Percentiles rank a stretch among this genome's conserved stretches.
phyloP scores from a whole-genome alignment of 2,797 vertebrate genomes.

The Coendou prehensilis region DNA sequence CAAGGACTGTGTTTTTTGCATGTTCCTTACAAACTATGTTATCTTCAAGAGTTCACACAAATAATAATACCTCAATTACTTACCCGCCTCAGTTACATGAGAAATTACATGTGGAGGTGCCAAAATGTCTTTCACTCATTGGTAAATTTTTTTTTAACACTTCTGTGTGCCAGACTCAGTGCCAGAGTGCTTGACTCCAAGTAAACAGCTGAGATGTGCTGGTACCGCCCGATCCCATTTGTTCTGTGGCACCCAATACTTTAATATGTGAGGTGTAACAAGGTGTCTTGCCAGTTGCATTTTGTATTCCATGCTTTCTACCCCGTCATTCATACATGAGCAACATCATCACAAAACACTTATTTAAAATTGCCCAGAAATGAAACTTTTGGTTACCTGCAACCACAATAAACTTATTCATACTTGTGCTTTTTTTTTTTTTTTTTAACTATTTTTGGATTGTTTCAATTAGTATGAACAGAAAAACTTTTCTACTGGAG shows the following conservation, averaged over 20 bases:
- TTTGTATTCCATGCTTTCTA: neutral
- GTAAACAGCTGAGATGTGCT: neutral
- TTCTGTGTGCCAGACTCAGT: neutral
- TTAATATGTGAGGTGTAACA: neutral
- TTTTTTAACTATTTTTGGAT: neutral
- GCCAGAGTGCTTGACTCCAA: neutral
- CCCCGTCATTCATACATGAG: neutral
- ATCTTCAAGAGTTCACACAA: neutral
- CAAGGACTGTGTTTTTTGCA: neutral
- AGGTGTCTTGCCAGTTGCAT: neutral
- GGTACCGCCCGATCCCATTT: neutral
- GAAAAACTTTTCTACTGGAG: constrained; percentile 17
- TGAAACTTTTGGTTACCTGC: neutral
- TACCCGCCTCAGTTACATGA: neutral
- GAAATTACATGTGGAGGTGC: neutral
- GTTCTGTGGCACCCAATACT: neutral
- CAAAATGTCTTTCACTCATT: neutral
- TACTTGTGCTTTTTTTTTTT: neutral
- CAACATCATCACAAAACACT: neutral
- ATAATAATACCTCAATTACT: neutral
- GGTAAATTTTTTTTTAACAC: neutral
- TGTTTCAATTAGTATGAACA: constrained; percentile 14
- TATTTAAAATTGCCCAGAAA: neutral
- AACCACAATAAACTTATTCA: neutral
- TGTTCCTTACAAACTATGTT: neutral